A percentile compares a stretch with the other conserved stretches of the same genome.
Conservation (phyloP, 2,113 vertebrate genomes). For the Gnathonemus longibarbis region DNA sequence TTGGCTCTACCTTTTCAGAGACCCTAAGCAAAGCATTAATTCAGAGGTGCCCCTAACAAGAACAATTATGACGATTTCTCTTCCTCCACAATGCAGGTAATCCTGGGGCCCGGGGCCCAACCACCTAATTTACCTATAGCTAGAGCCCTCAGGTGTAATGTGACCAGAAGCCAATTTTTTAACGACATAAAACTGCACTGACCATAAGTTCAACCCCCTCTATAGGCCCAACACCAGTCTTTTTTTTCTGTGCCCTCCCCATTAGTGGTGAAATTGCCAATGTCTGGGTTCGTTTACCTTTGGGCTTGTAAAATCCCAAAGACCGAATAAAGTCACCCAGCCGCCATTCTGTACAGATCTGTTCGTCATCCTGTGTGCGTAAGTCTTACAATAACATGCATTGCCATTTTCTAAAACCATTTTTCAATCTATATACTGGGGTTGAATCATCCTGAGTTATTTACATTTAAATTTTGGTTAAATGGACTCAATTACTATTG, state of each 20-base stretch:
- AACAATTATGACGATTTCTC: not conserved
- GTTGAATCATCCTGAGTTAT: not conserved
- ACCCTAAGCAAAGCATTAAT: not conserved
- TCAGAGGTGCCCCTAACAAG: not conserved
- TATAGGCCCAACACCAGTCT: not conserved
- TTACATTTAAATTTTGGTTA: constrained; percentile 52
- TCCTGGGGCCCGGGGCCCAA: not conserved
- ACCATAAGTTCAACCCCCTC: not conserved
- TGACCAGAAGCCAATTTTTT: not conserved
- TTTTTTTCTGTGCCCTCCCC: not conserved
- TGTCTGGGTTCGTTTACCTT: not conserved
- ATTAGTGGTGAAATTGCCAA: not conserved
- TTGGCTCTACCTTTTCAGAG: not conserved
- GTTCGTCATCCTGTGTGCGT: not conserved
- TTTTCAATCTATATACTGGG: not conserved
- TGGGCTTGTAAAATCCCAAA: not conserved
- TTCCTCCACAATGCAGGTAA: not conserved
- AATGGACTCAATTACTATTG: constrained; percentile 63
- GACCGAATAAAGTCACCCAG: not conserved
- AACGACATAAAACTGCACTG: not conserved
- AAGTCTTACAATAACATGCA: not conserved
- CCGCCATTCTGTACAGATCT: not conserved
- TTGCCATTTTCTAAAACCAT: not conserved
- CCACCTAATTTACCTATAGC: not conserved
- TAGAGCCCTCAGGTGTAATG: not conserved